These are phyloP conservation scores for Cephus pygmeus DNA, from an alignment of 2,888 invertebrate genomes.

Conservation along the genomic window DNA sequence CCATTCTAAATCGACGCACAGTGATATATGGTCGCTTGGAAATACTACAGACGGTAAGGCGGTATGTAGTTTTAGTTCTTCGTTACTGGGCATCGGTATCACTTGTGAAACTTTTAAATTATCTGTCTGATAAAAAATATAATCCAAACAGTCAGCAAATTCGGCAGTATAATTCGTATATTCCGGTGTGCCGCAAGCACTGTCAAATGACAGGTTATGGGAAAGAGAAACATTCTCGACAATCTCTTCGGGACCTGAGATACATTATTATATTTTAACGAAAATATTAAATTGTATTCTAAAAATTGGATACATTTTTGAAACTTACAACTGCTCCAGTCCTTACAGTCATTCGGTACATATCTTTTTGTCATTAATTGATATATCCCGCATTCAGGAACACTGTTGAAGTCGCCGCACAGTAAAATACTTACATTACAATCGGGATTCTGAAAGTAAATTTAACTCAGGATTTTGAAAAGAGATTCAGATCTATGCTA, in stretches of 20 bases:
- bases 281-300: slow-evolving; percentile 1
- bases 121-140: slow-evolving; percentile 84
- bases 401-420: slow-evolving; percentile 95
- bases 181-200: slow-evolving; percentile 85
- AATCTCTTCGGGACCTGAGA: slow-evolving; percentile 75
- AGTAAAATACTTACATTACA: slow-evolving; percentile 77
- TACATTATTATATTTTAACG: neutral
- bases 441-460: slow-evolving; percentile 57
- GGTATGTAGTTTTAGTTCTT: slow-evolving; percentile 77
- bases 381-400: slow-evolving; percentile 84
- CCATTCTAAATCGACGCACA: slow-evolving; percentile 83
- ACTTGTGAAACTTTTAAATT: slow-evolving; percentile 75
- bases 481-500: slow-evolving; percentile 14
- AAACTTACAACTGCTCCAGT: slow-evolving; percentile 83
- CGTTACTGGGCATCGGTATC: slow-evolving; percentile 83
- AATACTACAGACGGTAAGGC: slow-evolving; percentile 90
- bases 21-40: slow-evolving; percentile 94
- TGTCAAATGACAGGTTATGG: slow-evolving; percentile 75
- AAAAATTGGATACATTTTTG: neutral
- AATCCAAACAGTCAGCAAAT: slow-evolving; percentile 91
- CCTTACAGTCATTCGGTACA: slow-evolving; percentile 74
- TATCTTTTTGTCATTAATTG: slow-evolving; percentile 78
- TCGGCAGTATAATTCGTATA: slow-evolving; percentile 87
- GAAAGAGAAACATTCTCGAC: slow-evolving; percentile 72
- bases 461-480: slow-evolving; percentile 9